These are phyloP conservation scores for Aegotheles bennettii DNA, from an alignment of 2,113 vertebrate genomes.

Conservation along the genomic window DNA sequence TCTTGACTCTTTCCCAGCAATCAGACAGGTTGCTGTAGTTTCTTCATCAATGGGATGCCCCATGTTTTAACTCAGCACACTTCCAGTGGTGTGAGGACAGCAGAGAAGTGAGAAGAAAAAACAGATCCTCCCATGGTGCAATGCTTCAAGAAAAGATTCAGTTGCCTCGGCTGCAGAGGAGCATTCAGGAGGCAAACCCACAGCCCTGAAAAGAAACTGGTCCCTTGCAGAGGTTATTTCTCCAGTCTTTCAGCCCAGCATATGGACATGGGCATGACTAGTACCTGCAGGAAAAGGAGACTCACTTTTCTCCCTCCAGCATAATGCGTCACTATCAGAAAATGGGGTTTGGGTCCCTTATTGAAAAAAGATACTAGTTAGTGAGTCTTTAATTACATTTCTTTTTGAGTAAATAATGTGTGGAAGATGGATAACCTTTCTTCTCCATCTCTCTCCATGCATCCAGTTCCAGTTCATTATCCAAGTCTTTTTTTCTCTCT, in stretches of 20 bases:
- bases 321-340: not conserved
- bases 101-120: not conserved
- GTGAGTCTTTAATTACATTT: not conserved
- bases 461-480: not conserved
- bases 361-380: not conserved
- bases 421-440: not conserved
- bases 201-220: not conserved
- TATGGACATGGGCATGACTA: not conserved
- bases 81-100: not conserved
- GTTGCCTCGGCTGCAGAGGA: not conserved
- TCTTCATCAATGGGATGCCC: not conserved
- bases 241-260: not conserved
- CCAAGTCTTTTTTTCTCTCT: not conserved
- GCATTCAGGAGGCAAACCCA: not conserved
- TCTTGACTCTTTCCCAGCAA: not conserved
- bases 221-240: not conserved
- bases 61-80: not conserved
- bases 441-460: not conserved
- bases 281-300: not conserved
- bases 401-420: not conserved
- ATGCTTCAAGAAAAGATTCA: not conserved
- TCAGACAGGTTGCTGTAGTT: accelerated
- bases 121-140: not conserved
- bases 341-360: not conserved
- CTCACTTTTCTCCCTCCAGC: not conserved